Conservation (phyloP, 2,888 invertebrate genomes). For the Prosapia bicincta region DNA sequence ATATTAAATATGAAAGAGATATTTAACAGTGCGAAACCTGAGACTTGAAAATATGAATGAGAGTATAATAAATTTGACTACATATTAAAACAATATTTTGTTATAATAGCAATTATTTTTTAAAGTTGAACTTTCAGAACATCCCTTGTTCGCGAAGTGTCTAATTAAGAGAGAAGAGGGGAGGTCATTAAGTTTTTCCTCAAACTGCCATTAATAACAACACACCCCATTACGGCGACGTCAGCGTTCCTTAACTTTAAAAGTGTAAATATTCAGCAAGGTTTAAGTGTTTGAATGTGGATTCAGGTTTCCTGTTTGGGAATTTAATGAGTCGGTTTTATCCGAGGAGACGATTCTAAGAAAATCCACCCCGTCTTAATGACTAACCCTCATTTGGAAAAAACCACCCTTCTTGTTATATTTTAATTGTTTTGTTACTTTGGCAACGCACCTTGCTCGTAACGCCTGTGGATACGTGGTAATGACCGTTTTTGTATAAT, state of each 20-base stretch:
- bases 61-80: no score
- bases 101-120: no score
- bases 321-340: neutral
- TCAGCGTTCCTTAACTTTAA: neutral
- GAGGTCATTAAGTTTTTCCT: neutral
- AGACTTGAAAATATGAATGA: no score
- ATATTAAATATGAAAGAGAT: no score
- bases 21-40: no score
- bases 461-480: neutral
- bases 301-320: neutral
- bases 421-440: neutral
- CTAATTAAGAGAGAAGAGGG: neutral
- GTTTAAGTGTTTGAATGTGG: neutral
- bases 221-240: neutral
- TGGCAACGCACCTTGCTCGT: neutral
- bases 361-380: neutral
- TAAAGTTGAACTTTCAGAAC: no score
- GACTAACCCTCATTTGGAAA: neutral
- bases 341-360: neutral
- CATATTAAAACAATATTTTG: no score
- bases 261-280: neutral
- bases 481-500: neutral
- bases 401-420: neutral
- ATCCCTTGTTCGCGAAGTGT: neutral
- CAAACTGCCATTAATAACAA: neutral